phyloP scores from a whole-genome alignment of 2,888 invertebrate species.

The Phania funesta region DNA sequence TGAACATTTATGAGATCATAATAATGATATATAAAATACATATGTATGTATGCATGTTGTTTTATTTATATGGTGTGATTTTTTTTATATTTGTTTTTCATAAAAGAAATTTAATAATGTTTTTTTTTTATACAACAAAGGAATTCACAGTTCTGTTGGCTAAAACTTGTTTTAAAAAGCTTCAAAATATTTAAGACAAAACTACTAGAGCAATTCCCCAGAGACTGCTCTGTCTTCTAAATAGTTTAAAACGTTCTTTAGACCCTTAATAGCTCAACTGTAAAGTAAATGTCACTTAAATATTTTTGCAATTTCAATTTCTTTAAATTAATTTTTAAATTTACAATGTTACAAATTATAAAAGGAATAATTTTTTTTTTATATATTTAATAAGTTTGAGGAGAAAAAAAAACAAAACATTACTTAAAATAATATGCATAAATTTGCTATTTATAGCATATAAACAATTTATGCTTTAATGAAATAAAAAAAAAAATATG shows the following conservation, averaged over 20 bases:
- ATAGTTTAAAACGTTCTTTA: not conserved
- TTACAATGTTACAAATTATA: constrained; percentile 49
- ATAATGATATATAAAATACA: constrained; percentile 69
- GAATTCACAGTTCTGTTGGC: constrained; percentile 21
- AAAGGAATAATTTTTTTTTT: constrained; percentile 21
- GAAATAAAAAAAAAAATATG: too few relatives aligned
- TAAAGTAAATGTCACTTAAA: constrained; percentile 31
- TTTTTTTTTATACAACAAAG: constrained; percentile 36
- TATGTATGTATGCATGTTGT: constrained; percentile 49
- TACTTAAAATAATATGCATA: constrained; percentile 46
- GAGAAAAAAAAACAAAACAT: constrained; percentile 33
- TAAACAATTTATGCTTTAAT: constrained; percentile 37
- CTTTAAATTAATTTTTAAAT: constrained; percentile 20
- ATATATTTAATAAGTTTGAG: constrained; percentile 3
- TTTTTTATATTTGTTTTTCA: constrained; percentile 12
- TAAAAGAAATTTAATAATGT: constrained; percentile 31
- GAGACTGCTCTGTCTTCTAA: not conserved
- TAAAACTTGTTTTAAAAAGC: not conserved
- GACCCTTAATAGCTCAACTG: constrained; percentile 11
- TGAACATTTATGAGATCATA: constrained; percentile 80
- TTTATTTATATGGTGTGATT: constrained; percentile 37
- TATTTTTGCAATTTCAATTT: constrained; percentile 2
- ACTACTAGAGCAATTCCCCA: constrained; percentile 15
- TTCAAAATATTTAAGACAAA: not conserved
- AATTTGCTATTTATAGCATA: constrained; percentile 61